Evolutionary conservation across 2,888 invertebrate species (phyloP), one percentile per base, ranked within the genome.

Genomic region (Amiota minor): DNA sequence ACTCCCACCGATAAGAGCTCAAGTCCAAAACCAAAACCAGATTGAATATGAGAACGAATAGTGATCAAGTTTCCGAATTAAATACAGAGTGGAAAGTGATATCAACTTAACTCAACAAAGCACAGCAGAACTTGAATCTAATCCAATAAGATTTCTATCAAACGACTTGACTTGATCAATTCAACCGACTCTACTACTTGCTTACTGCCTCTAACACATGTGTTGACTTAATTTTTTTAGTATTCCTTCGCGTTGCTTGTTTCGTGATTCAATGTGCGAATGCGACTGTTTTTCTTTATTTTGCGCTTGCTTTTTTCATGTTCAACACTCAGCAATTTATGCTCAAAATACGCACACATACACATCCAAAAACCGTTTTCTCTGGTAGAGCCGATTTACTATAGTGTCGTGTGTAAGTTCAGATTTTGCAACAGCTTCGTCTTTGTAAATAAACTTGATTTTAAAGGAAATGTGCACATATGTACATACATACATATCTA

Each of bases 251-350:
- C 75, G 35, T 35, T 70, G 80, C 82, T 82, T 81, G 80, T 76
- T 81, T 81, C 80, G 81, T 82, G 81, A 80, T 80, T 80, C 82
- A 82, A 79, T 81, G 81, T 81, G 79, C 79, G 75, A 81, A 82
- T 81, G 81, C 82, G 79, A 82, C 82, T 81, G 81, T 78, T 79
- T 77, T 78, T 76, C 69, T 75, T 78, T 46, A 72, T 78, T 68
- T 75, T n/a, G 9, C 20, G 20, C 23, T 18, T 23, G 12, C 20
- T 68, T 77, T 69, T 71, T 56, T 59, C 59, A 20, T 16, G 20
- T 18, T 65, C 47, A 65, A 45, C 65, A 35, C 0, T 35, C 35
- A 2, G 6, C 35, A 8, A 6, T 35, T 35, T 35, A 35, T 9
- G 18, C 35, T 35, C 35, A 35, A 35, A 74, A 80, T 61, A 61